Conservation (phyloP, 1,140 invertebrate species). For the Drosophila teissieri region DNA sequence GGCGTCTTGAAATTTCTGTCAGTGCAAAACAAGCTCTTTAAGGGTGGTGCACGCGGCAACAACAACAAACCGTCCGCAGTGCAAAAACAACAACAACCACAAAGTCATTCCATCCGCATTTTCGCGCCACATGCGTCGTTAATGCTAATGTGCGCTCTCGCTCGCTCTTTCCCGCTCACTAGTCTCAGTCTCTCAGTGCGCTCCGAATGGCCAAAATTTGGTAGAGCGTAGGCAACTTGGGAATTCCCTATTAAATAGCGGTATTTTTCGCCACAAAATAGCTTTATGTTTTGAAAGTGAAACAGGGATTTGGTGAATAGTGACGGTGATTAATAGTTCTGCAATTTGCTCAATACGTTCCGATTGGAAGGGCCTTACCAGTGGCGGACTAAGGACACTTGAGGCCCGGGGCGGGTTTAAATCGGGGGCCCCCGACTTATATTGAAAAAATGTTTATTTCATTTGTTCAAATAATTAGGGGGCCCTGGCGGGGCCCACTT, state of each 20-base stretch:
- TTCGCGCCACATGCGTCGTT: slow-evolving; percentile 77
- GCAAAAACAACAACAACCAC: slow-evolving; percentile 31
- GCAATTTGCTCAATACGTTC: background rate
- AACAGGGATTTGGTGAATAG: background rate
- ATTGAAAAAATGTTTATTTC: too few species aligned
- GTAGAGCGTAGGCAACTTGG: background rate
- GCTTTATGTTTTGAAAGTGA: too few species aligned
- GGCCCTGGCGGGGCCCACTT: too few species aligned
- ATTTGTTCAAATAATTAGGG: too few species aligned
- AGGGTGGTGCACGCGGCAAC: slow-evolving; percentile 61
- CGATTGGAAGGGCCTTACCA: too few species aligned
- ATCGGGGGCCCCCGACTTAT: too few species aligned
- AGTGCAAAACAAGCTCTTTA: slow-evolving; percentile 78
- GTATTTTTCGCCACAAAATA: background rate
- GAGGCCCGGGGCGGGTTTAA: too few species aligned
- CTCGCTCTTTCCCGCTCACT: slow-evolving; percentile 25
- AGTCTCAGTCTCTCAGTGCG: slow-evolving; percentile 1
- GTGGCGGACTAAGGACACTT: too few species aligned
- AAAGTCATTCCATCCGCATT: slow-evolving; percentile 52
- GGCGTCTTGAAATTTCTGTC: slow-evolving; percentile 55
- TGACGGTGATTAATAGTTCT: too few species aligned
- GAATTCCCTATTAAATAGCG: background rate
- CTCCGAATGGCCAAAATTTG: slow-evolving; percentile 4
- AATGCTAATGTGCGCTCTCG: slow-evolving; percentile 42
- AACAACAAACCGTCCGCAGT: slow-evolving; percentile 15